Base-by-base conservation (phyloP, 2,113 vertebrate genomes). In the Esox niger region DNA sequence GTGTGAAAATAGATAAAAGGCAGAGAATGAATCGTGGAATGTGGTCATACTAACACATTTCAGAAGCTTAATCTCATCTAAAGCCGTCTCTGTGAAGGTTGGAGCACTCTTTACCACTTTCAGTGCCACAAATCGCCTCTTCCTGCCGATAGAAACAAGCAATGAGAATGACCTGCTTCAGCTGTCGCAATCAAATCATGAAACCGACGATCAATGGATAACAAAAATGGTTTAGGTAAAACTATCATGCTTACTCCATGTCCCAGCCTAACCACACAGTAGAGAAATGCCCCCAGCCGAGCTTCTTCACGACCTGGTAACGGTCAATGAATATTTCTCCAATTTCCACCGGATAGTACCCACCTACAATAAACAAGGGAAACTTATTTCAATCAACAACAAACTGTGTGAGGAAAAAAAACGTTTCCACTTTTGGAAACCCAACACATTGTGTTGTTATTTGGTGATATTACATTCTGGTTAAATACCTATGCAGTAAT, bases 41-140 rank as follows among this genome's bases (percentile, higher is more conserved):
- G 31, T 31, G 27, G 54, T n/a, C 46, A 61, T 31, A 87, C 88
- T 88, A 61, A 91, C 90, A 78, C 88, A 88, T 86, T 89, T 90
- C 62, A 96, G 92, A 67, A 95, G 89, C 78, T 91, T 90, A 86
- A 96, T 95, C 85, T 96, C 94, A 80, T 96, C 94, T 82, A 94
- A 81, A 2, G 94, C 94, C 1, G 94, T 95, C 85, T 95, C 94
- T 0, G 93, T 94, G 82, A 93, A 96, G 4, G 90, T 93, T 1
- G 87, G 80, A 0, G 94, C 94, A 0, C 94, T 96, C 84, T 93
- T 95, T 84, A 94, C 94, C 81, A 96, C 93, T 84, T 95, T 95
- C 79, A 95, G 89, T 55, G 94, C 90, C 78, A 90, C 88, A 72
- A 89, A 90, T 32, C 63, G 73, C 10, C 76, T 71, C 23, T 65